These are phyloP conservation scores for Cottus gobio DNA, from an alignment of 2,113 vertebrate species.

Conservation along the genomic window DNA sequence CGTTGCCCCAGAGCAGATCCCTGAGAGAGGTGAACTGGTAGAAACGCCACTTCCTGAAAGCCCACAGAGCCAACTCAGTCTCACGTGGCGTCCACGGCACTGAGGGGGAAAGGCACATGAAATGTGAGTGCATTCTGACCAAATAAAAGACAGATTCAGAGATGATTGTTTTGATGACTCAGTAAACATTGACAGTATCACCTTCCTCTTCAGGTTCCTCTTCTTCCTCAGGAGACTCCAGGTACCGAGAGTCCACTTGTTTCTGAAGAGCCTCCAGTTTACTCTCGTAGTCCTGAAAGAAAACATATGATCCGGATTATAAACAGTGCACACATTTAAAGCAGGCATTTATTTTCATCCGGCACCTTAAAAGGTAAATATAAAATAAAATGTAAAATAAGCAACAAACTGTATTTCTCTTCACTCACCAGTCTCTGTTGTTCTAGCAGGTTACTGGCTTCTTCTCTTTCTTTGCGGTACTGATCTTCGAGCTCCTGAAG, in stretches of 20 bases:
- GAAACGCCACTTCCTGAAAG: slow-evolving; percentile 98
- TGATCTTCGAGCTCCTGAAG: slow-evolving; percentile 98
- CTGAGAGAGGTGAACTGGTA: slow-evolving; percentile 98
- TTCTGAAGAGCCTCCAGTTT: slow-evolving; percentile 95
- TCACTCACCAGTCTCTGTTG: slow-evolving; percentile 94
- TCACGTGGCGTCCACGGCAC: slow-evolving; percentile 93
- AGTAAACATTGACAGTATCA: slow-evolving; percentile 60
- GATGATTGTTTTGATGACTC: not conserved
- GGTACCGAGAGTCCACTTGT: slow-evolving; percentile 93
- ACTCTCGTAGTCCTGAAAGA: slow-evolving; percentile 94
- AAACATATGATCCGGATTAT: slow-evolving; percentile 3
- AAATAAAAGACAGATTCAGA: not conserved
- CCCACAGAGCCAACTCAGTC: slow-evolving; percentile 94
- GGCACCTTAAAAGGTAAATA: not conserved
- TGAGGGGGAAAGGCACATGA: slow-evolving; percentile 53
- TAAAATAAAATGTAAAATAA: not conserved
- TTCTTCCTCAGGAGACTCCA: slow-evolving; percentile 94
- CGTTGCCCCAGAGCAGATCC: slow-evolving; percentile 96
- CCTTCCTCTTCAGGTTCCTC: slow-evolving; percentile 97
- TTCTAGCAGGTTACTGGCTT: slow-evolving; percentile 96
- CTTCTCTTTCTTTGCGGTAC: slow-evolving; percentile 94
- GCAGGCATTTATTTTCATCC: not conserved
- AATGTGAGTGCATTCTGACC: not conserved
- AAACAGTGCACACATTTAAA: not conserved
- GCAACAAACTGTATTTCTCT: too few relatives aligned